Percentiles rank a stretch among this genome's conserved stretches.
Evolutionary conservation across 64 coral and sea anemone genomes (phyloP).

Genomic region (Cladopsammia gracilis): DNA sequence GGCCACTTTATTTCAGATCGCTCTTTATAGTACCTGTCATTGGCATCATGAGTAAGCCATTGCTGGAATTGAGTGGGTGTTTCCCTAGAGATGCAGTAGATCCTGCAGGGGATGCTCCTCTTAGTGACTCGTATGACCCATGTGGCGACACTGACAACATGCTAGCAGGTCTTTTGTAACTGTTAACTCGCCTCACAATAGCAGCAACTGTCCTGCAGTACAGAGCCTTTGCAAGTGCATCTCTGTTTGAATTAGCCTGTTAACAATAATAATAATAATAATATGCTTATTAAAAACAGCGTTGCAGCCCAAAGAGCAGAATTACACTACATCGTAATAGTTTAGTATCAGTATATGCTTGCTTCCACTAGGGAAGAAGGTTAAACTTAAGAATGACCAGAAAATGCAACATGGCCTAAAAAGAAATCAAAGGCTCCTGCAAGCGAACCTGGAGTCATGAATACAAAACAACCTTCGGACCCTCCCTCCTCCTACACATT

Average conservation of each 20-base stretch:
- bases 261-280: neutral
- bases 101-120: constrained; percentile 23
- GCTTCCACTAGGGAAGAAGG: too few species aligned
- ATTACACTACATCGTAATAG: neutral
- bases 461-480: too few species aligned
- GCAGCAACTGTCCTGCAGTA: constrained; percentile 87
- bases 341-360: too few species aligned
- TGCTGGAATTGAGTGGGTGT: constrained; percentile 18
- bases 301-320: neutral
- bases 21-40: constrained; percentile 22
- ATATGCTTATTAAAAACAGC: neutral
- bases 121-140: constrained; percentile 64
- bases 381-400: too few species aligned
- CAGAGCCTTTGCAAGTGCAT: constrained; percentile 82
- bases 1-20: too few species aligned
- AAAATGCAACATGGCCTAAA: too few species aligned
- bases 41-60: constrained; percentile 68
- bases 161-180: constrained; percentile 84
- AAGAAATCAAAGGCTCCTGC: too few species aligned
- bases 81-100: neutral
- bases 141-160: constrained; percentile 64
- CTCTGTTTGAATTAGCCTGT: constrained; percentile 89
- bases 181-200: constrained; percentile 87
- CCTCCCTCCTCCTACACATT: too few species aligned
- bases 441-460: too few species aligned